Evolutionary conservation across 2,888 invertebrate species (phyloP).

Genomic region (Perizoma affinitatum): DNA sequence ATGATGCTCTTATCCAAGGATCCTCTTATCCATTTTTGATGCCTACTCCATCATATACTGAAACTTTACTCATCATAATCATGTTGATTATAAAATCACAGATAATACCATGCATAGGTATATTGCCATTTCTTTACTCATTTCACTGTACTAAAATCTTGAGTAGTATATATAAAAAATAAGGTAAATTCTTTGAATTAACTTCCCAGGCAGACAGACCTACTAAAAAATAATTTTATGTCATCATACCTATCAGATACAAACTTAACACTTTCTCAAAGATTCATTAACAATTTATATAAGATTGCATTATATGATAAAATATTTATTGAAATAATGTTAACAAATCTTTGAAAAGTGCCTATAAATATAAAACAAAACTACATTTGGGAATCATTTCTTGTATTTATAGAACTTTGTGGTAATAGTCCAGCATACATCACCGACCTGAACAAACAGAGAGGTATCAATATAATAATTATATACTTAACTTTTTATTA

Average conservation of each 20-base stretch:
- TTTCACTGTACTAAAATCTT: no score
- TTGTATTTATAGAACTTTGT: slow-evolving; percentile 86
- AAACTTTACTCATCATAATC: no score
- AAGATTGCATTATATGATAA: not conserved
- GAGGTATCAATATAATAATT: slow-evolving; percentile 80
- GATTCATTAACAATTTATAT: slow-evolving; percentile 43
- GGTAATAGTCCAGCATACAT: slow-evolving; percentile 85
- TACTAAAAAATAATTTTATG: not conserved
- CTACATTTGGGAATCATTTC: slow-evolving; percentile 84
- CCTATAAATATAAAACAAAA: slow-evolving; percentile 63
- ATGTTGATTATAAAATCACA: no score
- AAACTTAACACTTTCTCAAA: slow-evolving; percentile 47
- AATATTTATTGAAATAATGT: slow-evolving; percentile 25
- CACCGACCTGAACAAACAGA: slow-evolving; percentile 83
- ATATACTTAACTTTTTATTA: slow-evolving; percentile 76
- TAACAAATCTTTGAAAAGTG: slow-evolving; percentile 65
- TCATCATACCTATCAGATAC: no score
- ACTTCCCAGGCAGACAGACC: no score
- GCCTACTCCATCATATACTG: no score
- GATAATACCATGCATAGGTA: no score
- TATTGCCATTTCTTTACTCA: no score
- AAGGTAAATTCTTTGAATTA: no score
- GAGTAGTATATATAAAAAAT: no score
- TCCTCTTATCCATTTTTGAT: no score
- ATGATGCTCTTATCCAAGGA: no score